These are phyloP conservation scores for Boloria selene DNA, from an alignment of 2,888 invertebrate species.

Conservation along the genomic window DNA sequence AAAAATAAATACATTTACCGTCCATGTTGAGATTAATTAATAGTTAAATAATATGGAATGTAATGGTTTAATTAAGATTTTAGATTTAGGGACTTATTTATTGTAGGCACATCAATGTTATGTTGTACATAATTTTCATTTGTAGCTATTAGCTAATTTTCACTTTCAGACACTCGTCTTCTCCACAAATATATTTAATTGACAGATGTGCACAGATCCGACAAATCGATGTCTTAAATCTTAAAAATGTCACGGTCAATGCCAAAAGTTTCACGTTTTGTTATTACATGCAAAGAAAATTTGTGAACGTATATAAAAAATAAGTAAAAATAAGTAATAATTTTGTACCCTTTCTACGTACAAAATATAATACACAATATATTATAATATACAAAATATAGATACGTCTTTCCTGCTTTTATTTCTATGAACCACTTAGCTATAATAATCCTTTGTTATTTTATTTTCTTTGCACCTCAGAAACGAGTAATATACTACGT, in stretches of 20 bases:
- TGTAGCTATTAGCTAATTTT: slow-evolving; percentile 1
- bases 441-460: too few relatives aligned
- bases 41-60: slow-evolving; percentile 1
- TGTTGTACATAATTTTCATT: slow-evolving; percentile 21
- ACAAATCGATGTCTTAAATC: slow-evolving; percentile 27
- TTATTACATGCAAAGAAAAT: neutral
- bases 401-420: too few relatives aligned
- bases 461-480: too few relatives aligned
- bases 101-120: slow-evolving; percentile 10
- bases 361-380: too few relatives aligned
- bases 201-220: slow-evolving; percentile 16
- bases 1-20: slow-evolving; percentile 36
- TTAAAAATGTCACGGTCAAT: slow-evolving; percentile 28
- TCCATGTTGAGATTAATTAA: slow-evolving; percentile 40
- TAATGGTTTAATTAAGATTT: slow-evolving; percentile 5
- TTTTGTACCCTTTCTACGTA: neutral
- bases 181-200: slow-evolving; percentile 14
- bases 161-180: slow-evolving; percentile 11
- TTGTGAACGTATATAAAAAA: neutral
- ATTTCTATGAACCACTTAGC: too few relatives aligned
- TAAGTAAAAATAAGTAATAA: neutral
- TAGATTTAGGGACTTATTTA: neutral
- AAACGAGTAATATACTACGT: too few relatives aligned
- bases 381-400: too few relatives aligned
- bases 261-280: slow-evolving; percentile 23